Percentiles rank a stretch among this genome's conserved stretches.
Conservation (phyloP, 2,888 invertebrate species). For the Dastarcus helophoroides region DNA sequence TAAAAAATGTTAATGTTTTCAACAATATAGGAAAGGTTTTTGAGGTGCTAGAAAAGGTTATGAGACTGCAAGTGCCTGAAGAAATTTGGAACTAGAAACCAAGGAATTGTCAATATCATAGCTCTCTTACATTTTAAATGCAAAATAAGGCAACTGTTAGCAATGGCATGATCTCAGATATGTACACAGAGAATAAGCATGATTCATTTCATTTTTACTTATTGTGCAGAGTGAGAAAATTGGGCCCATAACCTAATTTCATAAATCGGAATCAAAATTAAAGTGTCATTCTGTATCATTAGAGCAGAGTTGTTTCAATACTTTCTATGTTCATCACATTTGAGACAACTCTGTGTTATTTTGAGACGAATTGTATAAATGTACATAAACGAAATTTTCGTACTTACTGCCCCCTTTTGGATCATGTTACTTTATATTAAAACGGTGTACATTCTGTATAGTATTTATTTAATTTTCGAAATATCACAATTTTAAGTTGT, state of each 20-base stretch:
- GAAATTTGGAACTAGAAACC: conserved; percentile 16
- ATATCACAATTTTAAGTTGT: conserved; percentile 24
- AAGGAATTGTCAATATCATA: conserved; percentile 22
- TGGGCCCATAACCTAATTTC: conserved; percentile 5
- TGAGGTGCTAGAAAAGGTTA: conserved; percentile 24
- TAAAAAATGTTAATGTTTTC: too few species aligned
- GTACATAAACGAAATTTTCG: conserved; percentile 17
- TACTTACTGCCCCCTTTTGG: conserved; percentile 25
- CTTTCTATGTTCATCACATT: too few species aligned
- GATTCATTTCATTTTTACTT: background rate
- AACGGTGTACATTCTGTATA: conserved; percentile 36
- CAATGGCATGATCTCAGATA: conserved; percentile 36
- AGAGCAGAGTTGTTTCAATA: too few species aligned
- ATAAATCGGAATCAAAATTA: too few species aligned
- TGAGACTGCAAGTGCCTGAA: conserved; percentile 36
- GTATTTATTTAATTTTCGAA: conserved; percentile 33
- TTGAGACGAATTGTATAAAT: too few species aligned
- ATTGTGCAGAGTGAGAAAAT: conserved; percentile 8
- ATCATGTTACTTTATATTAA: conserved; percentile 22
- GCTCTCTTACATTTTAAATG: conserved; percentile 25
- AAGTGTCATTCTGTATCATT: too few species aligned
- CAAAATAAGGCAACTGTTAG: too few species aligned
- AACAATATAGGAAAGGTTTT: too few species aligned
- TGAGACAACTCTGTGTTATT: too few species aligned
- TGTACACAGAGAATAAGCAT: conserved; percentile 23